Conservation (phyloP, 2,888 invertebrate species). For the Lydus trimaculatus region DNA sequence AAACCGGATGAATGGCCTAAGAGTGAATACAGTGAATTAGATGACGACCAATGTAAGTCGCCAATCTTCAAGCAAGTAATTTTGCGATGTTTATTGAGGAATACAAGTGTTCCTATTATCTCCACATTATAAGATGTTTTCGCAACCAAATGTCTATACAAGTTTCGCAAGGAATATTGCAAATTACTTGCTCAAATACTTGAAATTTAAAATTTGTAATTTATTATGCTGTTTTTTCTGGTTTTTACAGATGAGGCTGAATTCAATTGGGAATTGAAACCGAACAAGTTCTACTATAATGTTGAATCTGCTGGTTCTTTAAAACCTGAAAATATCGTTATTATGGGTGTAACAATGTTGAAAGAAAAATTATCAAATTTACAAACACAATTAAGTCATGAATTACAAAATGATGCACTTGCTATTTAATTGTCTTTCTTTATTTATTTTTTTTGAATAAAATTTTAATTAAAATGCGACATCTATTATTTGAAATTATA, state of each 20-base stretch:
- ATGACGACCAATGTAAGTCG: slow-evolving; percentile 84
- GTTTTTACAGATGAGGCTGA: slow-evolving; percentile 77
- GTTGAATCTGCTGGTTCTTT: slow-evolving; percentile 96
- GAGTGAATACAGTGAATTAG: slow-evolving; percentile 94
- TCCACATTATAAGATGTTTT: too few relatives aligned
- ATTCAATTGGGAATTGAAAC: slow-evolving; percentile 93
- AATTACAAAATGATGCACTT: slow-evolving; percentile 83
- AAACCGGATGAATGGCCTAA: slow-evolving; percentile 99
- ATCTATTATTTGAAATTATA: neutral
- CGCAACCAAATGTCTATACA: too few relatives aligned
- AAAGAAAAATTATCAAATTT: slow-evolving; percentile 96
- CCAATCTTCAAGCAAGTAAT: too few relatives aligned
- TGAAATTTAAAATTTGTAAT: too few relatives aligned
- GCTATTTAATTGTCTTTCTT: slow-evolving; percentile 65
- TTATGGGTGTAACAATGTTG: slow-evolving; percentile 91
- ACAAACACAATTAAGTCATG: slow-evolving; percentile 90
- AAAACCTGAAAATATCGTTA: slow-evolving; percentile 95
- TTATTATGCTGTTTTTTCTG: slow-evolving; percentile 6
- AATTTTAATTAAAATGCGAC: neutral
- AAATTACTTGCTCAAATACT: too few relatives aligned
- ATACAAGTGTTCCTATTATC: too few relatives aligned
- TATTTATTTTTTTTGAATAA: neutral
- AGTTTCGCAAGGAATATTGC: too few relatives aligned
- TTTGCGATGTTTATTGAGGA: too few relatives aligned
- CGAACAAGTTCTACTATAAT: slow-evolving; percentile 96